Conservation (phyloP, 2,888 invertebrate genomes). For the Agriopis marginaria region DNA sequence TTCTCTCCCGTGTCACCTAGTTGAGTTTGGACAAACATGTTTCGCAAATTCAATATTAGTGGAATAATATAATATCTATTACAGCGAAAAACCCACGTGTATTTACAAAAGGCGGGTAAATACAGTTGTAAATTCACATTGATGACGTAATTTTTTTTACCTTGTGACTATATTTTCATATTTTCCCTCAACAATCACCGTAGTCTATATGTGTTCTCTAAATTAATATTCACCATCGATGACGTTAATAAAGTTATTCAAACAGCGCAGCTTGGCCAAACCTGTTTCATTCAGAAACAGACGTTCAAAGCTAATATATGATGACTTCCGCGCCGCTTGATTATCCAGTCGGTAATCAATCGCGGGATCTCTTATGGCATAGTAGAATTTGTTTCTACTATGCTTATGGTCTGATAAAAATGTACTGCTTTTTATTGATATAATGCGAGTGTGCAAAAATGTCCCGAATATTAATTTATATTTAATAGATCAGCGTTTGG, state of each 20-base stretch:
- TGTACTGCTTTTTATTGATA: no score
- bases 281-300: slow-evolving; percentile 21
- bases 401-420: no score
- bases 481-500: no score
- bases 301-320: slow-evolving; percentile 12
- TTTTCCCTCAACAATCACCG: slow-evolving; percentile 4
- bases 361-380: not conserved
- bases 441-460: no score
- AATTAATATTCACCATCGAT: slow-evolving; percentile 24
- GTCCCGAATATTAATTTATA: no score
- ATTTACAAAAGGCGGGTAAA: slow-evolving; percentile 4
- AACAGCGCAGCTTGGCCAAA: slow-evolving; percentile 15
- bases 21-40: no score
- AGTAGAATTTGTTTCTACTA: no score
- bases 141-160: slow-evolving; percentile 11
- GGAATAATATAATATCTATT: not conserved
- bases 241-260: slow-evolving; percentile 24
- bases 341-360: not conserved
- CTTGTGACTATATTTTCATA: not conserved
- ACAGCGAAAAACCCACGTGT: slow-evolving; percentile 2
- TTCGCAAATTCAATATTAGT: no score
- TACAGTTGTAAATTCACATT: not conserved
- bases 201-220: not conserved
- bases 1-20: no score
- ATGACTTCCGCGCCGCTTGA: slow-evolving; percentile 12